Conservation (phyloP, 2,797 vertebrate species). For the Manis javanica region DNA sequence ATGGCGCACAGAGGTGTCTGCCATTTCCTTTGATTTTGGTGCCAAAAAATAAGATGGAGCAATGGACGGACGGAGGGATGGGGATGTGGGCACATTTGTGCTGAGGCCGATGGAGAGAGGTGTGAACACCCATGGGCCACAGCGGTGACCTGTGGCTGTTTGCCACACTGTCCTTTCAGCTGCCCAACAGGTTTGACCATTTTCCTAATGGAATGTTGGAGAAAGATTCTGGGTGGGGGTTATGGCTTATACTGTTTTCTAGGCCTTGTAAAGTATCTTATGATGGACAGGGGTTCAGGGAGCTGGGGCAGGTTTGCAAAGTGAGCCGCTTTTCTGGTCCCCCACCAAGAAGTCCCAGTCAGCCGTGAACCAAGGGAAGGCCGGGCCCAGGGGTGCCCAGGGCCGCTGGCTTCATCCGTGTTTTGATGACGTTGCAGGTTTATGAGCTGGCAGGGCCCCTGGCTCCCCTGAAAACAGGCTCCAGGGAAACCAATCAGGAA, state of each 20-base stretch:
- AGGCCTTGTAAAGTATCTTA: neutral
- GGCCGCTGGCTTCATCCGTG: neutral
- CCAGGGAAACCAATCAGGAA: neutral
- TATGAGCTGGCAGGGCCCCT: neutral
- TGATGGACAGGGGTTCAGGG: neutral
- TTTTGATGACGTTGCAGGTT: neutral
- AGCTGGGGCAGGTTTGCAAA: too few species aligned
- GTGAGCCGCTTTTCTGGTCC: accelerated
- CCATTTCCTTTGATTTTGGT: neutral
- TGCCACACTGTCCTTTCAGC: accelerated
- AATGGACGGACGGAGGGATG: accelerated
- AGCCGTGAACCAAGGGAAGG: neutral
- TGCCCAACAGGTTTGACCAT: neutral
- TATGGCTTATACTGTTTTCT: neutral
- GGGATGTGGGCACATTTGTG: accelerated
- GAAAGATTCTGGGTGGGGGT: neutral
- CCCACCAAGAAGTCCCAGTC: neutral
- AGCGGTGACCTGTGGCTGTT: neutral
- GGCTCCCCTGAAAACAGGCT: neutral
- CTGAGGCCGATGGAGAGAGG: accelerated
- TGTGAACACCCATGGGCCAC: accelerated
- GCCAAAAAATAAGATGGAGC: neutral
- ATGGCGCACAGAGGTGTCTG: accelerated
- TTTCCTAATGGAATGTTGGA: neutral
- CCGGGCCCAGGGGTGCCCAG: neutral